Evolutionary conservation across 2,113 vertebrate genomes (phyloP).

Genomic region (Gadus macrocephalus): DNA sequence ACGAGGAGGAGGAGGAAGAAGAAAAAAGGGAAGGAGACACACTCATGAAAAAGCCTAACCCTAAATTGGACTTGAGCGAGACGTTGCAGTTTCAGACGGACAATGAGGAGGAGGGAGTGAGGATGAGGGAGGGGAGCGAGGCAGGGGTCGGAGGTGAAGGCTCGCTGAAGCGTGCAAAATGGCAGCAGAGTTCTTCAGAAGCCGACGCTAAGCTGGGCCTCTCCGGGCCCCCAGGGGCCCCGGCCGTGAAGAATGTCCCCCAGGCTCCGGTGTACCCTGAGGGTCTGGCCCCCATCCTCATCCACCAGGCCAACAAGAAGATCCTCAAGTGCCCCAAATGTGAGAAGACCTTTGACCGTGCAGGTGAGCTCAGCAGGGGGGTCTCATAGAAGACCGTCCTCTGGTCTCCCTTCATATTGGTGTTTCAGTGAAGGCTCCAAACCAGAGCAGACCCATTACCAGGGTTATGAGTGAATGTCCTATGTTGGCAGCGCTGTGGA

Average conservation of each 20-base stretch:
- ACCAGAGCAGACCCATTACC: too few species aligned
- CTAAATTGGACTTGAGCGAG: slow-evolving; percentile 33
- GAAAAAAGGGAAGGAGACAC: slow-evolving; percentile 19
- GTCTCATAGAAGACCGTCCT: too few species aligned
- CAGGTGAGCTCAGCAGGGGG: slow-evolving; percentile 75
- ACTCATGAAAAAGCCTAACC: background rate
- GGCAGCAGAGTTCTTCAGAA: slow-evolving; percentile 69
- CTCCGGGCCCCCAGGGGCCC: too few species aligned
- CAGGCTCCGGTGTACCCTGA: slow-evolving; percentile 73
- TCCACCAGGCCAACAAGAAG: slow-evolving; percentile 85
- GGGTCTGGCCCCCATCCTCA: slow-evolving; percentile 82
- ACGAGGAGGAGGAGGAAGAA: slow-evolving; percentile 14
- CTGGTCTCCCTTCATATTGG: too few species aligned
- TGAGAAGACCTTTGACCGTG: slow-evolving; percentile 93
- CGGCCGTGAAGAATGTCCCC: slow-evolving; percentile 42
- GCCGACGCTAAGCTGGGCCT: slow-evolving; percentile 30
- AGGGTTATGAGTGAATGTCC: too few species aligned
- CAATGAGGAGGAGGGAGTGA: slow-evolving; percentile 25
- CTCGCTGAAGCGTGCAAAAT: slow-evolving; percentile 53
- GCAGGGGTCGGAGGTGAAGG: slow-evolving; percentile 50
- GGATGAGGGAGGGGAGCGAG: slow-evolving; percentile 52
- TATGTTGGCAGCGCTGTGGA: too few species aligned
- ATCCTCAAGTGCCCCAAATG: slow-evolving; percentile 91
- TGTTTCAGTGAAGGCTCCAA: too few species aligned
- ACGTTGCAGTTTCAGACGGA: slow-evolving; percentile 61